Base-by-base conservation (phyloP, 2,888 invertebrate species). In the Scrobipalpa atriplicella region DNA sequence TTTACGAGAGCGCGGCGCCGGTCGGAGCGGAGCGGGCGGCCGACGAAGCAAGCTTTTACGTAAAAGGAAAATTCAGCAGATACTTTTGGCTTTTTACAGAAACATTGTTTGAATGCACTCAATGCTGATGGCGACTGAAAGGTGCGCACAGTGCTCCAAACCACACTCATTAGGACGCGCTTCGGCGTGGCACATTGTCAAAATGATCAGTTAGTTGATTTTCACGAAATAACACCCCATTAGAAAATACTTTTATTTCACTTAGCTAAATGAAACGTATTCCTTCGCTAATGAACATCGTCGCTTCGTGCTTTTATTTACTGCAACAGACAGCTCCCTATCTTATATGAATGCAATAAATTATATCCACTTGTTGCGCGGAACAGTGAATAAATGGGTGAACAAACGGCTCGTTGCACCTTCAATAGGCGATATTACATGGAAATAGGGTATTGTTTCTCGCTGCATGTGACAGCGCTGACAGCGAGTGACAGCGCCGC, bases 381-480 rank as follows among this genome's bases (percentile, higher is more conserved):
- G 78, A 75, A 77, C 78, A 80, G 75, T 78, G 39, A 29, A 64
- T 64, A 79, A 76, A 73, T 76, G 75, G 64, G 54, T 73, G 86
- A 85, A 84, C 83, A 85, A 77, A 78, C 73, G 75, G 75, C 73
- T 77, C 86, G 87, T 83, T 85, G 77, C 78, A 82, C 87, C 89
- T 87, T 83, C 84, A 80, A 89, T 88, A 83, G 82, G 82, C 82
- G 81, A 83, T 84, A 89, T 88, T 85, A 84, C 81, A 84, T 85
- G 80, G 83, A 84, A 86, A 87, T 85, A 86, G 81, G 73, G 83
- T 84, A 89, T 89, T 87, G 87, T 87, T 86, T 83, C 79, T 78
- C 79, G 74, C 78, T 89, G 90, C 75, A 68, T 41, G 38, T 79
- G 85, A 84, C 85, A 84, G 78, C 76, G 80, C 78, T 83, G 86